These are phyloP conservation scores for Drosophila paracracens DNA, from an alignment of 2,888 invertebrate species.

Conservation along the genomic window DNA sequence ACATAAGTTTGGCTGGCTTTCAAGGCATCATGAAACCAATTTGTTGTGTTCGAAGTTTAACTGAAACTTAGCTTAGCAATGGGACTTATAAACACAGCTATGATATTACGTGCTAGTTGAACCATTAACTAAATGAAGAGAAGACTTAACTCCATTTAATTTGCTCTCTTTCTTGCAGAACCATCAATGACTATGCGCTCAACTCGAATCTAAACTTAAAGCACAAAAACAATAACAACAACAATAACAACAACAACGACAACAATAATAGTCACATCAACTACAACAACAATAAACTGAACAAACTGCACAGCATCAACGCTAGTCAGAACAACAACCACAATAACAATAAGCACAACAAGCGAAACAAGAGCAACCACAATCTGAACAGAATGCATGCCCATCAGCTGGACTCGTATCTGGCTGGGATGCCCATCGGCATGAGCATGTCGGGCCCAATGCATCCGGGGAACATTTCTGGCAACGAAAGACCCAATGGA, in stretches of 20 bases:
- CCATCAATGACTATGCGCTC: slow-evolving; percentile 80
- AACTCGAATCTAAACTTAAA: slow-evolving; percentile 71
- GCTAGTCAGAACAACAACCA: slow-evolving; percentile 23
- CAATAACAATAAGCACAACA: slow-evolving; percentile 16
- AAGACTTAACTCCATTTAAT: not conserved
- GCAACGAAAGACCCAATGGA: slow-evolving; percentile 85
- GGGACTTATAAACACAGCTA: not conserved
- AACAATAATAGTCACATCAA: slow-evolving; percentile 30
- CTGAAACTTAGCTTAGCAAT: not conserved
- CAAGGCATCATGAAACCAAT: not conserved
- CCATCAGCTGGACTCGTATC: slow-evolving; percentile 81
- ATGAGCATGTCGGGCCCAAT: slow-evolving; percentile 79
- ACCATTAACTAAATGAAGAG: not conserved
- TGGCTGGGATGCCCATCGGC: slow-evolving; percentile 65
- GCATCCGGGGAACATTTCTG: slow-evolving; percentile 84
- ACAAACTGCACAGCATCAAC: slow-evolving; percentile 43
- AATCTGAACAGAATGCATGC: slow-evolving; percentile 83
- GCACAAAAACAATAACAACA: slow-evolving; percentile 41
- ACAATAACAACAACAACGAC: slow-evolving; percentile 18
- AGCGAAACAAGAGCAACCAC: slow-evolving; percentile 31
- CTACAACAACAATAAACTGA: slow-evolving; percentile 31
- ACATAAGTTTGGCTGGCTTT: not conserved
- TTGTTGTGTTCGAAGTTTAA: not conserved
- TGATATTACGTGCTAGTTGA: not conserved
- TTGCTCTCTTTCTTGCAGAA: slow-evolving; percentile 65